Percentiles rank a stretch among this genome's conserved stretches.
phyloP scores from a whole-genome alignment of 2,113 vertebrate genomes.

The Carassius carassius region DNA sequence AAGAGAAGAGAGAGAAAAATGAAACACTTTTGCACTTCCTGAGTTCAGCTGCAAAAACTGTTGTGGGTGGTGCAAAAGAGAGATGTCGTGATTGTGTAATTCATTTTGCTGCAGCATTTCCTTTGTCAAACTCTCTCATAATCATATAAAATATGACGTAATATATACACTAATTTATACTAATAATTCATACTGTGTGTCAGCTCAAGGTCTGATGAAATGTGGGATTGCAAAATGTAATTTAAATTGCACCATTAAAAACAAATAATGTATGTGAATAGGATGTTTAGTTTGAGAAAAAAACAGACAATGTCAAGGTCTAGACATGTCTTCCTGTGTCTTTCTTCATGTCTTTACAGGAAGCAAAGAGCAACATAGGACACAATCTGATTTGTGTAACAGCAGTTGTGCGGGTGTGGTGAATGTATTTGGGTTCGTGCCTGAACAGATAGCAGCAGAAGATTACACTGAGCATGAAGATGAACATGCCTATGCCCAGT shows the following conservation, averaged over 20 bases:
- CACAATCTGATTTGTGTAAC: background rate
- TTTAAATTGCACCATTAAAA: background rate
- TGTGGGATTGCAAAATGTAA: background rate
- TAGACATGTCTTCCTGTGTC: background rate
- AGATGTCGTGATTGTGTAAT: slow-evolving; percentile 6
- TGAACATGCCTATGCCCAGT: slow-evolving; percentile 81
- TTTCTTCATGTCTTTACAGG: slow-evolving; percentile 13
- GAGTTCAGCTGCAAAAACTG: background rate
- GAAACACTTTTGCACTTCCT: slow-evolving; percentile 24
- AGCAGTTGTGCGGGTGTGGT: slow-evolving; percentile 6
- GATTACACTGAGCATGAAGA: slow-evolving; percentile 83
- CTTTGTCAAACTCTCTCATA: background rate
- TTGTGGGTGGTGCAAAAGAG: slow-evolving; percentile 2
- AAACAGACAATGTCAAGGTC: no score
- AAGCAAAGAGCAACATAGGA: background rate
- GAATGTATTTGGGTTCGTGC: slow-evolving; percentile 57
- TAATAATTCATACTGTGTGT: background rate
- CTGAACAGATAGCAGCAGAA: slow-evolving; percentile 85
- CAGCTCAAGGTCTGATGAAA: background rate
- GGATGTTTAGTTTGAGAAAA: background rate
- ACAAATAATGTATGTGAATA: no score
- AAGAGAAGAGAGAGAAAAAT: background rate
- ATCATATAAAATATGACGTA: background rate
- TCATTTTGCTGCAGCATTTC: background rate
- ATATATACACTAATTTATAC: background rate